Evolutionary conservation across 2,888 invertebrate species (phyloP).

Genomic region (Brachynemurus nebulosus): DNA sequence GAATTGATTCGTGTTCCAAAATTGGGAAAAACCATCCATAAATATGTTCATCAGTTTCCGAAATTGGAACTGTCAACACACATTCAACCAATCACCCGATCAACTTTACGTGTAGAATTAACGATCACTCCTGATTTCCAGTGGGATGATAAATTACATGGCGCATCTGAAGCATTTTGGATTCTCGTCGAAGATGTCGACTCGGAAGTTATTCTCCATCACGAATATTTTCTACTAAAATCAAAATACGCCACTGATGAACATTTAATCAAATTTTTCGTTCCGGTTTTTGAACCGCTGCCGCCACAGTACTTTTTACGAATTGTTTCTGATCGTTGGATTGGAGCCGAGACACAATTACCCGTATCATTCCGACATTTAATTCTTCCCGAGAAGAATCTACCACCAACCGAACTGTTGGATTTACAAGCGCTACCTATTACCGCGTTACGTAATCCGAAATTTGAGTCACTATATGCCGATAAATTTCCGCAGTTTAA

Average conservation of each 20-base stretch:
- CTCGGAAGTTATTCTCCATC: slow-evolving; percentile 83
- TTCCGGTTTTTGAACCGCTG: slow-evolving; percentile 95
- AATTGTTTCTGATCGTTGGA: slow-evolving; percentile 83
- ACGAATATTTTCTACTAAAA: slow-evolving; percentile 86
- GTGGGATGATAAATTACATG: slow-evolving; percentile 92
- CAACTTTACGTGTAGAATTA: slow-evolving; percentile 86
- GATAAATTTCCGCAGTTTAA: slow-evolving; percentile 89
- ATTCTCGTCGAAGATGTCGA: slow-evolving; percentile 79
- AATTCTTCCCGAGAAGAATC: slow-evolving; percentile 94
- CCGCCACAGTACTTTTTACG: slow-evolving; percentile 96
- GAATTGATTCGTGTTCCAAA: slow-evolving; percentile 86
- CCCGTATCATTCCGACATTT: slow-evolving; percentile 96
- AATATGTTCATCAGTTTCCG: slow-evolving; percentile 92
- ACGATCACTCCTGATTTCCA: slow-evolving; percentile 98
- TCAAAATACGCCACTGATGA: slow-evolving; percentile 89
- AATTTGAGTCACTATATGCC: slow-evolving; percentile 73
- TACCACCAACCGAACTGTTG: slow-evolving; percentile 92
- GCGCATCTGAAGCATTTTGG: slow-evolving; percentile 77
- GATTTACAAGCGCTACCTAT: slow-evolving; percentile 94
- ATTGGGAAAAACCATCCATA: slow-evolving; percentile 88
- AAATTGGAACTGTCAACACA: slow-evolving; percentile 92
- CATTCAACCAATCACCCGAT: slow-evolving; percentile 92
- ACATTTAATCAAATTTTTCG: slow-evolving; percentile 93
- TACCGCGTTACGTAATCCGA: slow-evolving; percentile 76
- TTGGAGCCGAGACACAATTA: slow-evolving; percentile 87